phyloP scores from a whole-genome alignment of 2,113 vertebrate genomes.

The Brevimyrus niger region DNA sequence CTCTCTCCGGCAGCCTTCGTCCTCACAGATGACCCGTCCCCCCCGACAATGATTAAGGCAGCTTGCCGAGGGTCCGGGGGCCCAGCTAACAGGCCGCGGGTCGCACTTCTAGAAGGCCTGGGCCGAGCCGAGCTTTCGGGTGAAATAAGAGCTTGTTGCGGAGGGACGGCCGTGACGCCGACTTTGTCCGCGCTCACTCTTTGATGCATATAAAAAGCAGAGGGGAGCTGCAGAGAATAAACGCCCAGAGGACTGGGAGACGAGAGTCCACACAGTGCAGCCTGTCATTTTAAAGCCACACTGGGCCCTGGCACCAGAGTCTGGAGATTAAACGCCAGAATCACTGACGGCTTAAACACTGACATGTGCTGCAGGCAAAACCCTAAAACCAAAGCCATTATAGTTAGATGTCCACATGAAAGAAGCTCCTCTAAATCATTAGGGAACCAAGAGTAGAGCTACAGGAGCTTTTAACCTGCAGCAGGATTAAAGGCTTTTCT shows the following conservation, averaged over 20 bases:
- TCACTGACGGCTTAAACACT: neutral
- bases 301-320: neutral
- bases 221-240: neutral
- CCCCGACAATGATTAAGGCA: neutral
- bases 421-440: neutral
- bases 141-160: neutral
- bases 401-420: neutral
- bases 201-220: neutral
- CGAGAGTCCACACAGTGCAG: neutral
- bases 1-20: neutral
- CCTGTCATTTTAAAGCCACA: conserved; percentile 7
- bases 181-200: neutral
- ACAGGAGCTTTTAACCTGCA: neutral
- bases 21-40: neutral
- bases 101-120: neutral
- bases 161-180: neutral
- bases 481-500: neutral
- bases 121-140: neutral
- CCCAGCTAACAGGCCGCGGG: neutral
- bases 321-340: neutral
- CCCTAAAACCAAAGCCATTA: neutral
- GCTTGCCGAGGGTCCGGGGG: neutral
- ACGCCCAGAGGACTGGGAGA: neutral
- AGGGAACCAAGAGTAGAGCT: too few relatives aligned
- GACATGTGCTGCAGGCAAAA: neutral